Percentiles rank a stretch among this genome's conserved stretches.
These are phyloP conservation scores for Symphodus melops DNA, from an alignment of 2,113 vertebrate species.

Conservation along the genomic window DNA sequence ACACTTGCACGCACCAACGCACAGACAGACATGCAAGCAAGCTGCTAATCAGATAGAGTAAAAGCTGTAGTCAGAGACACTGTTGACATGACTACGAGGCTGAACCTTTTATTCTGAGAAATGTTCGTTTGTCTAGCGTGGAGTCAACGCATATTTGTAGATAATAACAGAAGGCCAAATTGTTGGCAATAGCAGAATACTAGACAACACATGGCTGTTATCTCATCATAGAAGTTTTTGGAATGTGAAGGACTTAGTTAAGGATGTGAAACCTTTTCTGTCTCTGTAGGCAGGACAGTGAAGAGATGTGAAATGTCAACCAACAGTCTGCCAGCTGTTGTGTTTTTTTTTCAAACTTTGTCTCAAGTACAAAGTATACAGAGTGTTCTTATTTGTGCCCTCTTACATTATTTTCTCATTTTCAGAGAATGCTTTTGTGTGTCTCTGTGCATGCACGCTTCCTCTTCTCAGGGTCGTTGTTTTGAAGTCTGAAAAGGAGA, in stretches of 20 bases:
- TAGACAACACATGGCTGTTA: slow-evolving; percentile 55
- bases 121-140: neutral
- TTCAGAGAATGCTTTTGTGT: slow-evolving; percentile 10
- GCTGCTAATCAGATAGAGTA: slow-evolving; percentile 54
- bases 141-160: neutral
- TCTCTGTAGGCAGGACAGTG: neutral
- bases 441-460: neutral
- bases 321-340: slow-evolving; percentile 20
- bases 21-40: slow-evolving; percentile 18
- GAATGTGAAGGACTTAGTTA: slow-evolving; percentile 46
- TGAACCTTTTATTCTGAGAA: neutral
- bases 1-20: slow-evolving; percentile 29
- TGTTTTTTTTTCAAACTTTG: neutral
- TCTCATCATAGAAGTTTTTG: slow-evolving; percentile 30
- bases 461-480: slow-evolving; percentile 31
- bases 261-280: slow-evolving; percentile 30
- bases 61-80: slow-evolving; percentile 24
- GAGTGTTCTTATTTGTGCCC: slow-evolving; percentile 3
- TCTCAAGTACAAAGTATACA: neutral
- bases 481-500: slow-evolving; percentile 35
- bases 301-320: slow-evolving; percentile 7
- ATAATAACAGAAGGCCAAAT: slow-evolving; percentile 39
- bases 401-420: slow-evolving; percentile 23
- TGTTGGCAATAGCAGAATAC: slow-evolving; percentile 5
- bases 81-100: slow-evolving; percentile 6